Conservation (phyloP, 2,888 invertebrate species). For the Mimas tiliae region DNA sequence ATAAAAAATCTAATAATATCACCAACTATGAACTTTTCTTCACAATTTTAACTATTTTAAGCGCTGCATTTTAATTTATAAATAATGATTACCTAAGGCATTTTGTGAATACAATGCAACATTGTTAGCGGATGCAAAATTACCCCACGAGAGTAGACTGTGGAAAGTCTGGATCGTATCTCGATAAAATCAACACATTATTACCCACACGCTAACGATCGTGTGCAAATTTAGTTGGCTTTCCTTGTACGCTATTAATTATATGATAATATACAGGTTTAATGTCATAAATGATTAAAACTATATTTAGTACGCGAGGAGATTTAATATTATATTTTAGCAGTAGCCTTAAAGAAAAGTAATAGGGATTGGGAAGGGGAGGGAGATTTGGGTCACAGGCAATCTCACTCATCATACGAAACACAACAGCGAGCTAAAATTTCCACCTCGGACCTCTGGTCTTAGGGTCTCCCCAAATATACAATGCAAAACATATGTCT, state of each 20-base stretch:
- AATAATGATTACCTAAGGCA: constrained; percentile 2
- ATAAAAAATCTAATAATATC: background rate
- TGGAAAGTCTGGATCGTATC: constrained; percentile 43
- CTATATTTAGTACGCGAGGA: too few species aligned
- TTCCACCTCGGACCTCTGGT: too few species aligned
- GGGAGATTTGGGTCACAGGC: too few species aligned
- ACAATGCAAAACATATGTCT: too few species aligned
- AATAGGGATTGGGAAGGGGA: too few species aligned
- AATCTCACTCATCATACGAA: too few species aligned
- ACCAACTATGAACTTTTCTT: background rate
- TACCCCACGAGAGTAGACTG: constrained; percentile 39
- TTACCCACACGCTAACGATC: background rate
- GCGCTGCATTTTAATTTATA: background rate
- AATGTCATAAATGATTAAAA: too few species aligned
- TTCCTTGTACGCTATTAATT: background rate
- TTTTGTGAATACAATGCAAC: background rate
- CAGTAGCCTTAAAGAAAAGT: too few species aligned
- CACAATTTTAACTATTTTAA: background rate
- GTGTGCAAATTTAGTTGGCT: background rate
- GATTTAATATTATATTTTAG: too few species aligned
- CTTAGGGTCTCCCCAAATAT: too few species aligned
- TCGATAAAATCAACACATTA: constrained; percentile 44
- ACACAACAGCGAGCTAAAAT: too few species aligned
- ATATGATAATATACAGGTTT: background rate
- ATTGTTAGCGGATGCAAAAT: constrained; percentile 41